Conservation (phyloP, 2,797 vertebrate genomes). For the Epinephelus malabaricus region DNA sequence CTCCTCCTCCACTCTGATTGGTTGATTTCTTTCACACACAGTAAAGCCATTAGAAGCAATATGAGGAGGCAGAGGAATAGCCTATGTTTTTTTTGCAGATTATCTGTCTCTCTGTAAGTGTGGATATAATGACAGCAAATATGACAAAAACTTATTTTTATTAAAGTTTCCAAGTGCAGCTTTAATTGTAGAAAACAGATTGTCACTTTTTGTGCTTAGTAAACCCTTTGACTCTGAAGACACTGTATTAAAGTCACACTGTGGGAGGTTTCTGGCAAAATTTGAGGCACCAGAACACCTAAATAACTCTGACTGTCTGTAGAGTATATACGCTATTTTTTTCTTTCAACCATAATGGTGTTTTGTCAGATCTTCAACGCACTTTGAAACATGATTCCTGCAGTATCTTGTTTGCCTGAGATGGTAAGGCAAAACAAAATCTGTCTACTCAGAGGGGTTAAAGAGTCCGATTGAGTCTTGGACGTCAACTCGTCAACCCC, state of each 20-base stretch:
- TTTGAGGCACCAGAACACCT: not conserved
- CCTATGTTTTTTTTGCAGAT: too few species aligned
- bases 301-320: too few species aligned
- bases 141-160: too few species aligned
- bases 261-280: not conserved
- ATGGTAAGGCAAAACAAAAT: conserved; percentile 49
- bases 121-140: too few species aligned
- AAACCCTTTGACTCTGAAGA: not conserved
- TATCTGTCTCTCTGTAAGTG: too few species aligned
- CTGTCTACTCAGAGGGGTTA: conserved; percentile 66
- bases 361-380: not conserved
- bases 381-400: conserved; percentile 24
- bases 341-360: not conserved
- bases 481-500: conserved; percentile 59
- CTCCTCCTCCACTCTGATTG: too few species aligned
- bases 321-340: not conserved
- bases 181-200: conserved; percentile 11
- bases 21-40: too few species aligned
- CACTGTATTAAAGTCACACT: not conserved
- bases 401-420: conserved; percentile 19
- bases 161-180: too few species aligned
- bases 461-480: conserved; percentile 71
- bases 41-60: too few species aligned
- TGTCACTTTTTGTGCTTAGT: not conserved
- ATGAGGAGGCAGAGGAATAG: too few species aligned